A percentile compares a stretch with the other conserved stretches of the same genome.
Evolutionary conservation across 2,797 vertebrate genomes (phyloP).

Genomic region (Schizothorax lantsangensis): DNA sequence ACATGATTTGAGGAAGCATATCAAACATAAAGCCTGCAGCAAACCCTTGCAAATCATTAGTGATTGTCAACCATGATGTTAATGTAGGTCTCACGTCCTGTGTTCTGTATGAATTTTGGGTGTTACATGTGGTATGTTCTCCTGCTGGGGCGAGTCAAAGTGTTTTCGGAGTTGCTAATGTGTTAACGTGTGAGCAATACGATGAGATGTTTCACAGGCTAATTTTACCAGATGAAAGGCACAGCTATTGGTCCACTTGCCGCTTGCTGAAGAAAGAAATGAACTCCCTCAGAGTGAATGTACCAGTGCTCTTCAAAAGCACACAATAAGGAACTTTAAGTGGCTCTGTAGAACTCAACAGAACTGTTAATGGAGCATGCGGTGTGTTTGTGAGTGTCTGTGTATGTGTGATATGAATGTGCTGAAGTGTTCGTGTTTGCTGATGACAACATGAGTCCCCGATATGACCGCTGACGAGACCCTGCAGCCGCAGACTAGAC

Average conservation of each 20-base stretch:
- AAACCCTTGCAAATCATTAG: background rate
- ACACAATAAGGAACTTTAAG: constrained; percentile 38
- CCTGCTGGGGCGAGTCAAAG: constrained; percentile 36
- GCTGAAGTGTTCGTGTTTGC: constrained; percentile 68
- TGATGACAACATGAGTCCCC: constrained; percentile 76
- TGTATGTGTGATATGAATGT: constrained; percentile 48
- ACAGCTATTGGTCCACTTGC: constrained; percentile 38
- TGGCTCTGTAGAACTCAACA: constrained; percentile 14
- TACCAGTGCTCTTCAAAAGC: background rate
- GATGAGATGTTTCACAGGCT: constrained; percentile 56
- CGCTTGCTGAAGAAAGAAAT: constrained; percentile 10
- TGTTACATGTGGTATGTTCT: constrained; percentile 43
- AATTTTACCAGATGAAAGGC: constrained; percentile 55
- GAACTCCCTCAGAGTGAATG: background rate
- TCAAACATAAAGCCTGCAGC: background rate
- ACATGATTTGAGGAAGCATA: background rate
- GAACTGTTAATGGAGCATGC: constrained; percentile 33
- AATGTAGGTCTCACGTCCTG: background rate
- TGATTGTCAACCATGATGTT: background rate
- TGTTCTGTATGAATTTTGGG: background rate
- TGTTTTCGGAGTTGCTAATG: constrained; percentile 51
- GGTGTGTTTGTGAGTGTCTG: constrained; percentile 10
- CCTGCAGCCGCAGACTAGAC: constrained; percentile 73
- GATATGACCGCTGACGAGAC: constrained; percentile 66
- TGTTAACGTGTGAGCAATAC: constrained; percentile 62